Base-by-base conservation (phyloP, 1,140 invertebrate genomes). In the Carposina sasakii region DNA sequence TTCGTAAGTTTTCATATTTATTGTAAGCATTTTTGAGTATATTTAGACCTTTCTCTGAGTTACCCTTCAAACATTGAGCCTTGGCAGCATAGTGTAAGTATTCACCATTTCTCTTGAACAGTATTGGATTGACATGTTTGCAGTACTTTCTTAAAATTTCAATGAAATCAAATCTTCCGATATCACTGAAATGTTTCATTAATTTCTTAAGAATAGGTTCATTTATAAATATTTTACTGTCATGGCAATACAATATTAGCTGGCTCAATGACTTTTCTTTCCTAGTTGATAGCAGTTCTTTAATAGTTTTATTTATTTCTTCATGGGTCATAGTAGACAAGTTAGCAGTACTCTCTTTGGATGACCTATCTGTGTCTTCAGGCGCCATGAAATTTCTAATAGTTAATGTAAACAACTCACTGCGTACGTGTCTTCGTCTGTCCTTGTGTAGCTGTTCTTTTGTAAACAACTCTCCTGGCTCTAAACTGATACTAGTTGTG, bases 41-140 rank as follows among this genome's bases (percentile, higher is more conserved):
- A 46, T 61, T 60, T 10, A 84, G 53, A 15, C 81, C 78, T 52
- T 69, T 77, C 44, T 82, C 71, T 6, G 78, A 72, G 46, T 84
- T 84, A 4, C 81, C 81, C 63, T 66, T 81, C 46, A 78, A 58
- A 49, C 78, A 84, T 30, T 82, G 69, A 0, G 78, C 77, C 59
- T 73, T 84, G 0, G 78, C 76, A 17, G 75, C 31, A 59, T 77
- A 82, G 52, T 84, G 81, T 9, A 67, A 24, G 34, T 77, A 84
- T 47, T 76, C 65, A n/a, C 77, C 76, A 64, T 81, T 76, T 20
- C 65, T 52, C 47, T 56, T 65, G 51, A 71, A 74, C 6, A 74
- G 41, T 20, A 45, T 44, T 5, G 61, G 65, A 40, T 74, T 63
- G 5, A 71, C 39, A 45, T 56, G 71, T 12, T 20, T 43, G 48